Conservation (phyloP, 2,113 vertebrate genomes). For the Hippocampus abdominalis region DNA sequence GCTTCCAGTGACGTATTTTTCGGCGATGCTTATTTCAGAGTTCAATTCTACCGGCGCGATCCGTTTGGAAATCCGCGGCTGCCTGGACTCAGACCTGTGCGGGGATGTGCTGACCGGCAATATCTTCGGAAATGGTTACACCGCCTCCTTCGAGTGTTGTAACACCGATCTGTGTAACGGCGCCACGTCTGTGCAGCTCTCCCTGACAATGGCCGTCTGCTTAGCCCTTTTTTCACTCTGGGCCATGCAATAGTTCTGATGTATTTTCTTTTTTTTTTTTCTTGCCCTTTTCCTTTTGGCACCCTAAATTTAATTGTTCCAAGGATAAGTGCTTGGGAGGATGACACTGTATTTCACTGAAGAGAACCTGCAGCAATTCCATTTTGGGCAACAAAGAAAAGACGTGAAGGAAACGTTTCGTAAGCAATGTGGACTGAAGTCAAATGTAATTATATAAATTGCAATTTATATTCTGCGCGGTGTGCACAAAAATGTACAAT, state of each 20-base stretch:
- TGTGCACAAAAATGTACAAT: not conserved
- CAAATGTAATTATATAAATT: not conserved
- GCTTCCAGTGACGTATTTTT: not conserved
- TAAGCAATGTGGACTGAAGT: not conserved
- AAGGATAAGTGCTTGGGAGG: not conserved
- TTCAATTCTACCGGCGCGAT: slow-evolving; percentile 22
- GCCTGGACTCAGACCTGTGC: slow-evolving; percentile 46
- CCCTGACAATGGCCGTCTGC: slow-evolving; percentile 31
- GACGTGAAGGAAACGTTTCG: not conserved
- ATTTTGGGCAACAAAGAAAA: not conserved
- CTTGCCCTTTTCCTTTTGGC: not conserved
- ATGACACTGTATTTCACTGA: not conserved
- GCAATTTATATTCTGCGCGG: not conserved
- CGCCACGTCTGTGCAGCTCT: slow-evolving; percentile 31
- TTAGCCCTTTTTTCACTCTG: slow-evolving; percentile 31
- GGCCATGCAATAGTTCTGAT: slow-evolving; percentile 12
- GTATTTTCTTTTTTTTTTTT: not conserved
- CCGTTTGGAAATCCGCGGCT: slow-evolving; percentile 33
- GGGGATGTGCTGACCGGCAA: slow-evolving; percentile 7
- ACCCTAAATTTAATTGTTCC: not conserved
- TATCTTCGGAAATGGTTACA: slow-evolving; percentile 14
- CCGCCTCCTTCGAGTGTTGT: slow-evolving; percentile 39
- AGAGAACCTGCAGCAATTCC: not conserved
- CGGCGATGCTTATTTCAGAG: slow-evolving; percentile 18
- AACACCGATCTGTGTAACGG: slow-evolving; percentile 43